These are phyloP conservation scores for Seriola aureovittata DNA, from an alignment of 2,113 vertebrate genomes.

Conservation along the genomic window DNA sequence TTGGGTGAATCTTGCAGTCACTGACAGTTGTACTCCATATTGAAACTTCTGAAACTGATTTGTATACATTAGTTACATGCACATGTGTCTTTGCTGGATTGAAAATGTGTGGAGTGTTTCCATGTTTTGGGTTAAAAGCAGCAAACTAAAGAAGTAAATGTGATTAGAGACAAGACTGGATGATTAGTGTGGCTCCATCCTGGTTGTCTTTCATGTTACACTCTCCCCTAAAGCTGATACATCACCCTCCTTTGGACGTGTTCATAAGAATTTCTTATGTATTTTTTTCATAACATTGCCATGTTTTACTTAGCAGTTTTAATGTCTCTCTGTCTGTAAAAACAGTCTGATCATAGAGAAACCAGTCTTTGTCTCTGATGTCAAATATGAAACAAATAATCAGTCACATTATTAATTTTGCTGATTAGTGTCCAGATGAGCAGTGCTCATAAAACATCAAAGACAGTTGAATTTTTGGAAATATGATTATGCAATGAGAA, in stretches of 20 bases:
- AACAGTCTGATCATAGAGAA: constrained; percentile 21
- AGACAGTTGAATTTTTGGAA: constrained; percentile 12
- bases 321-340: constrained; percentile 42
- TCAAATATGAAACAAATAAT: constrained; percentile 20
- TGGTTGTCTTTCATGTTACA: neutral
- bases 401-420: constrained; percentile 38
- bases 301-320: neutral
- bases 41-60: neutral
- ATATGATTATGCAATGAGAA: constrained; percentile 20
- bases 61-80: neutral
- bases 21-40: neutral
- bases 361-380: constrained; percentile 2
- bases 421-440: constrained; percentile 36
- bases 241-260: neutral
- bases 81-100: neutral
- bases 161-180: neutral
- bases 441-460: constrained; percentile 33
- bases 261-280: neutral
- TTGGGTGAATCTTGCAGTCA: neutral
- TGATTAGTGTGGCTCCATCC: neutral
- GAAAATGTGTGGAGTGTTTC: neutral
- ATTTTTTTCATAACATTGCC: too few species aligned
- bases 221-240: neutral
- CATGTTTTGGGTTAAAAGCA: neutral
- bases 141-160: too few species aligned